Evolutionary conservation across 2,888 invertebrate genomes (phyloP).

Genomic region (Eupsilia transversa): DNA sequence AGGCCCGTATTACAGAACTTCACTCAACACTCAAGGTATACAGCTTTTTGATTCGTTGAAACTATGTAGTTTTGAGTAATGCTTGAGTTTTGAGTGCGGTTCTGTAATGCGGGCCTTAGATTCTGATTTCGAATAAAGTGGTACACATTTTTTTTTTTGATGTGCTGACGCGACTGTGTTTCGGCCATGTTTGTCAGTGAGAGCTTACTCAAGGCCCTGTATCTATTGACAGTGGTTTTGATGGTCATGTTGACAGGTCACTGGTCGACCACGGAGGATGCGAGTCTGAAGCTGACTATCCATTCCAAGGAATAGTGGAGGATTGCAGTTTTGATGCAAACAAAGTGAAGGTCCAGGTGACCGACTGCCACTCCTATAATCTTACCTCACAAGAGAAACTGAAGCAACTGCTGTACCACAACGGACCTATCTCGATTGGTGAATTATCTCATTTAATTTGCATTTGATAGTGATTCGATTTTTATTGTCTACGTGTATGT

Average conservation of each 20-base stretch:
- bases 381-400: slow-evolving; percentile 82
- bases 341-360: slow-evolving; percentile 17
- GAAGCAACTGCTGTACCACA: slow-evolving; percentile 35
- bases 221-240: background rate
- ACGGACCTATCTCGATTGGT: slow-evolving; percentile 52
- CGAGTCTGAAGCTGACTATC: slow-evolving; percentile 61
- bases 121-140: too few relatives aligned
- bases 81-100: too few relatives aligned
- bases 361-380: slow-evolving; percentile 24
- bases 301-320: slow-evolving; percentile 8
- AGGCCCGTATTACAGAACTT: too few relatives aligned
- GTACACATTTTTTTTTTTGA: too few relatives aligned
- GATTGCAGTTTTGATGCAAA: slow-evolving; percentile 44
- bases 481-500: too few relatives aligned
- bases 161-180: too few relatives aligned
- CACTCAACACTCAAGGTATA: too few relatives aligned
- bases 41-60: too few relatives aligned
- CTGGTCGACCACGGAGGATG: slow-evolving; percentile 49
- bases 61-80: too few relatives aligned
- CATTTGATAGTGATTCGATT: background rate
- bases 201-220: background rate
- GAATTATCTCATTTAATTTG: background rate
- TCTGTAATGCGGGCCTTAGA: too few relatives aligned
- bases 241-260: slow-evolving; percentile 28
- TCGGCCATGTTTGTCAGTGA: too few relatives aligned